Percentiles rank a stretch among this genome's conserved stretches.
These are phyloP conservation scores for Euproctis similis DNA, from an alignment of 2,888 invertebrate species.

Conservation along the genomic window DNA sequence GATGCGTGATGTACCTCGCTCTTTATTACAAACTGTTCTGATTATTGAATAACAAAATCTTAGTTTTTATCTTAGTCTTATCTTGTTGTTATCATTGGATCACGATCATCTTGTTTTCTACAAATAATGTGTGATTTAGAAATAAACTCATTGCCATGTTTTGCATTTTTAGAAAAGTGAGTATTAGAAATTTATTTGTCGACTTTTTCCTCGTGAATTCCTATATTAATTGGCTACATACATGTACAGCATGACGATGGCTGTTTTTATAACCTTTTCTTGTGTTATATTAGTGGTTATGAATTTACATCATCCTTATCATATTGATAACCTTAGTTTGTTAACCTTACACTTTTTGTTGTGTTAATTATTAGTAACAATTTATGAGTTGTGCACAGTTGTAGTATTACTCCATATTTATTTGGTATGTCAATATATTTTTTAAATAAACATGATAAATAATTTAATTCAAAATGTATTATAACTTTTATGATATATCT, in stretches of 20 bases:
- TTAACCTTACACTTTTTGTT: background rate
- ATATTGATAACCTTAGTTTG: background rate
- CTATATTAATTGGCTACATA: no score
- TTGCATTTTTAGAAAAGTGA: conserved; percentile 61
- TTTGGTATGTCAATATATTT: no score
- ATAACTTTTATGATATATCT: no score
- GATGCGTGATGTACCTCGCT: conserved; percentile 20
- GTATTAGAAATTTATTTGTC: conserved; percentile 13
- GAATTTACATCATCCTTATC: background rate
- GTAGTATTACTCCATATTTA: background rate
- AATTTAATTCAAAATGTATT: no score
- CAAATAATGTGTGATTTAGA: conserved; percentile 28
- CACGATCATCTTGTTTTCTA: conserved; percentile 44
- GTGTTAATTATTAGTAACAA: background rate
- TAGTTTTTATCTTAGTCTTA: conserved; percentile 58
- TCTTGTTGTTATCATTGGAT: conserved; percentile 56
- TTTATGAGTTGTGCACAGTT: no score
- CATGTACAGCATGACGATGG: no score
- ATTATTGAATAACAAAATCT: conserved; percentile 28
- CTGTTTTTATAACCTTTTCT: no score
- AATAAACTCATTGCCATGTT: conserved; percentile 43
- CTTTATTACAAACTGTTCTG: conserved; percentile 11
- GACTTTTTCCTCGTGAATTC: no score
- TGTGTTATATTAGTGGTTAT: background rate
- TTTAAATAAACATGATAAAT: no score